These are phyloP conservation scores for Cephonodes hylas DNA, from an alignment of 2,888 invertebrate species.

Conservation along the genomic window DNA sequence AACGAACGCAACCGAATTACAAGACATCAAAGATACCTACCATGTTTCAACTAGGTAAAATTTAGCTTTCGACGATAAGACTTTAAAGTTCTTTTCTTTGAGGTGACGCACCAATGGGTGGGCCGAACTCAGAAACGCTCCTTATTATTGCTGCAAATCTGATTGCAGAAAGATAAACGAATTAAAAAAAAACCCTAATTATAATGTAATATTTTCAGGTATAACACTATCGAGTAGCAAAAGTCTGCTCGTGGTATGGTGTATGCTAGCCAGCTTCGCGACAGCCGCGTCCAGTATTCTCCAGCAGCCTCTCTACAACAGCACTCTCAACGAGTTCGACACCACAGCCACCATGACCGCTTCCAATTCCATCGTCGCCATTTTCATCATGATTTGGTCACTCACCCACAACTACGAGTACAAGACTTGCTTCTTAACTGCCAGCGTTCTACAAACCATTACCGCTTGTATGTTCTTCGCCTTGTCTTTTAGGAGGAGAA, in stretches of 20 bases:
- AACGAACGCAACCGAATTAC: too few species aligned
- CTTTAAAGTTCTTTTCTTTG: too few species aligned
- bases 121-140: too few species aligned
- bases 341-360: constrained; percentile 69
- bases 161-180: too few species aligned
- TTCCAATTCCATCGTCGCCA: constrained; percentile 63
- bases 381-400: constrained; percentile 61
- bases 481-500: constrained; percentile 60
- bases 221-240: constrained; percentile 58
- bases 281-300: constrained; percentile 63
- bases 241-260: constrained; percentile 67
- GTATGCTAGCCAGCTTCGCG: constrained; percentile 67
- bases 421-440: constrained; percentile 63
- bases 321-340: constrained; percentile 70
- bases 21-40: too few species aligned
- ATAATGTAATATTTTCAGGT: constrained; percentile 59
- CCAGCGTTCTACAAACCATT: constrained; percentile 57
- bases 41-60: too few species aligned
- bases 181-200: too few species aligned
- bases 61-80: too few species aligned
- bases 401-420: constrained; percentile 62
- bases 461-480: constrained; percentile 62
- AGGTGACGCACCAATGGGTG: too few species aligned
- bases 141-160: too few species aligned
- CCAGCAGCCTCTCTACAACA: constrained; percentile 67